phyloP scores from a whole-genome alignment of 2,888 invertebrate genomes.

The Axea sp. region DNA sequence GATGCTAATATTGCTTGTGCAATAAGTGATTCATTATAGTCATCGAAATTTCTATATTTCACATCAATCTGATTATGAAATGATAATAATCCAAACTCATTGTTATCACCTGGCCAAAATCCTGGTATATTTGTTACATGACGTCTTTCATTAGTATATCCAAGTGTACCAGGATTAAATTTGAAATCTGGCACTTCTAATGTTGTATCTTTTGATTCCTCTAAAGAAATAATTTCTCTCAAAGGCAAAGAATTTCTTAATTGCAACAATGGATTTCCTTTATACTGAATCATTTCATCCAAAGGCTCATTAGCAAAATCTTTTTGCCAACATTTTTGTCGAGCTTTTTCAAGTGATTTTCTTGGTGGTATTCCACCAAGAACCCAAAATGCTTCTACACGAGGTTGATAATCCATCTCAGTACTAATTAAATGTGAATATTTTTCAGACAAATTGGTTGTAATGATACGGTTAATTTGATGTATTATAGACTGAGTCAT shows the following conservation, averaged over 20 bases:
- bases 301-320: conserved; percentile 81
- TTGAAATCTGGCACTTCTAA: conserved; percentile 82
- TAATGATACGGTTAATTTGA: conserved; percentile 86
- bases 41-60: conserved; percentile 80
- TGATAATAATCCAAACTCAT: conserved; percentile 89
- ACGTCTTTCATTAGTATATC: conserved; percentile 81
- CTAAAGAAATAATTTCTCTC: conserved; percentile 82
- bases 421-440: conserved; percentile 83
- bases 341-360: not conserved
- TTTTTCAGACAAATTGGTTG: conserved; percentile 82
- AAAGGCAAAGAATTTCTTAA: conserved; percentile 86
- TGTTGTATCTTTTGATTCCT: conserved; percentile 81
- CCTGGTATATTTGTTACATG: conserved; percentile 90
- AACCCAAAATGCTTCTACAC: conserved; percentile 93
- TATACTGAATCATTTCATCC: conserved; percentile 86
- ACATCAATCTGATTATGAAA: conserved; percentile 86
- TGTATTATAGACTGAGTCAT: conserved; percentile 81
- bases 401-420: conserved; percentile 87
- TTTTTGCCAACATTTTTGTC: conserved; percentile 2
- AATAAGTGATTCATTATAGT: conserved; percentile 84
- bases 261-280: conserved; percentile 85
- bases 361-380: conserved; percentile 82
- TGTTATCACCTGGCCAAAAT: conserved; percentile 90
- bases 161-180: conserved; percentile 83
- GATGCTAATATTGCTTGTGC: conserved; percentile 88